These are phyloP conservation scores for Netelia virgata DNA, from an alignment of 2,888 invertebrate genomes.

Conservation along the genomic window DNA sequence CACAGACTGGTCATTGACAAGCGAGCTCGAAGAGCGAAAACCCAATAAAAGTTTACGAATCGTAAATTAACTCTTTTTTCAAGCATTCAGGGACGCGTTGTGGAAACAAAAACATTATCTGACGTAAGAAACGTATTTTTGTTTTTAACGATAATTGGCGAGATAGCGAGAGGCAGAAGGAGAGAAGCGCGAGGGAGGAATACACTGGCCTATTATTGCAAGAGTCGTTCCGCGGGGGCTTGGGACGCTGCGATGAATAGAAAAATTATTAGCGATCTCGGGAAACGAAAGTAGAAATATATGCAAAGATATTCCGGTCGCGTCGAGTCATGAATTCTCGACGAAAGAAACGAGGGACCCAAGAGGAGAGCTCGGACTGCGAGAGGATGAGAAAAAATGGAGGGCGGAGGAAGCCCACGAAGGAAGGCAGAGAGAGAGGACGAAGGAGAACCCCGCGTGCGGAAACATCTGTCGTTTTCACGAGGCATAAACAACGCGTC, in stretches of 20 bases:
- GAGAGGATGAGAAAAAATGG: conserved; percentile 51
- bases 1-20: no score
- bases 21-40: no score
- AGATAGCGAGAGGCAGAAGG: background rate
- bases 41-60: no score
- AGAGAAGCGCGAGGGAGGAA: background rate
- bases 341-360: conserved; percentile 35
- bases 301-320: conserved; percentile 64
- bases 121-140: background rate
- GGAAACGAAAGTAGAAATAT: conserved; percentile 50
- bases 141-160: background rate
- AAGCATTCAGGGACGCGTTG: no score
- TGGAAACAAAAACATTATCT: no score
- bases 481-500: conserved; percentile 59
- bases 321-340: conserved; percentile 60
- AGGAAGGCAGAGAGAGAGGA: conserved; percentile 24
- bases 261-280: conserved; percentile 46
- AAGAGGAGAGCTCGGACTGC: conserved; percentile 52
- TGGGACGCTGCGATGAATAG: conserved; percentile 44
- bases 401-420: background rate
- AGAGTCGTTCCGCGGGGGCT: conserved; percentile 33
- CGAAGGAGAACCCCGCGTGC: conserved; percentile 47
- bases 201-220: conserved; percentile 16
- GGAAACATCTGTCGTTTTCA: conserved; percentile 73
- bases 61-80: no score